phyloP scores from a whole-genome alignment of 2,797 vertebrate species.

The Hippoglossus hippoglossus region DNA sequence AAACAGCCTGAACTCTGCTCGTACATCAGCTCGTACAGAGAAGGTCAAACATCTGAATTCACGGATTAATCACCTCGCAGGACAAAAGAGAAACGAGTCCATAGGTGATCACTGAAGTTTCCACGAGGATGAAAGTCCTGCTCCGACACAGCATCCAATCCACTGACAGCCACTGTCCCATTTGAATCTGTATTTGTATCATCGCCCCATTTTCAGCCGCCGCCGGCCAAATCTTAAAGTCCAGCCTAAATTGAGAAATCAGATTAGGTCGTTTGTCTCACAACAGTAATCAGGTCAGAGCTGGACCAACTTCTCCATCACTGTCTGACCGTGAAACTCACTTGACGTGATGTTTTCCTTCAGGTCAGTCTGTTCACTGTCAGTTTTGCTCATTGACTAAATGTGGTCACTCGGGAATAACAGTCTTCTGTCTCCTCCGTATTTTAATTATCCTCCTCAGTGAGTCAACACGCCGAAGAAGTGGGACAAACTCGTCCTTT shows the following conservation, averaged over 20 bases:
- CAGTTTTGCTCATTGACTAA: no score
- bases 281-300: constrained; percentile 34
- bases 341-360: no score
- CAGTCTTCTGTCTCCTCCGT: no score
- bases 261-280: constrained; percentile 51
- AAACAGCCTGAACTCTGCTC: background rate
- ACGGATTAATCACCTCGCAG: no score
- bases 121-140: no score
- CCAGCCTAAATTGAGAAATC: constrained; percentile 60
- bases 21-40: background rate
- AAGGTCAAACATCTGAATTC: background rate
- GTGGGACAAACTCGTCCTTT: constrained; percentile 53
- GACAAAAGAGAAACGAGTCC: background rate
- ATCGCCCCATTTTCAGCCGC: constrained; percentile 1
- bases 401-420: no score
- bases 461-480: constrained; percentile 49
- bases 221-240: constrained; percentile 31
- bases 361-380: no score
- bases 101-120: no score
- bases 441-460: background rate
- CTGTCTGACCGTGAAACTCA: no score
- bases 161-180: constrained; percentile 32
- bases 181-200: constrained; percentile 63
- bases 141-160: no score
- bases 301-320: constrained; percentile 7